Evolutionary conservation across 1,140 invertebrate species (phyloP).

Genomic region (Drosophila nigrodunni): DNA sequence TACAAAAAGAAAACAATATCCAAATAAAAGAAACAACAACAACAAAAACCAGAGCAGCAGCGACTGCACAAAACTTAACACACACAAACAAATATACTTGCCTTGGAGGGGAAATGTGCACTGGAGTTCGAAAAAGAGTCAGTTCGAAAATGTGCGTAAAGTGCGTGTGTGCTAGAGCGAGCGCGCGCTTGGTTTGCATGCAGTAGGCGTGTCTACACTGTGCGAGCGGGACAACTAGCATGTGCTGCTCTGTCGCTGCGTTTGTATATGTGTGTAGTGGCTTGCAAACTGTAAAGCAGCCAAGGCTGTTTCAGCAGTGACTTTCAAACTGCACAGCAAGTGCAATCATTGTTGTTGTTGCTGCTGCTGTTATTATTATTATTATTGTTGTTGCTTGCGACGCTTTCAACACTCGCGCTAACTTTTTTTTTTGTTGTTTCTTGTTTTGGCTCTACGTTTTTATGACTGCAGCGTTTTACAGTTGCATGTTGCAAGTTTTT

Average conservation of each 20-base stretch:
- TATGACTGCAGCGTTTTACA: constrained; percentile 48
- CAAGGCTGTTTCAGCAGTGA: constrained; percentile 20
- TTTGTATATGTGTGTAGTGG: not conserved
- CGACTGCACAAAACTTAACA: constrained; percentile 38
- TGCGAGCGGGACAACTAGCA: constrained; percentile 36
- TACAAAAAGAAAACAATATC: constrained; percentile 48
- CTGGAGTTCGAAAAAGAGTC: constrained; percentile 19
- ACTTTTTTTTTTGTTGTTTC: constrained; percentile 30
- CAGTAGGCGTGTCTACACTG: constrained; percentile 45
- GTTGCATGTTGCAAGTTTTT: constrained; percentile 25
- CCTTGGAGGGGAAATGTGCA: constrained; percentile 32
- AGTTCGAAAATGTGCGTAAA: constrained; percentile 31
- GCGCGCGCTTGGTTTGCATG: not conserved
- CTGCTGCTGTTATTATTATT: constrained; percentile 19
- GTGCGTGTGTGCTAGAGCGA: constrained; percentile 15
- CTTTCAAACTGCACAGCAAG: constrained; percentile 31
- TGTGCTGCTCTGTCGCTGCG: not conserved
- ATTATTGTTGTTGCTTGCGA: constrained; percentile 26
- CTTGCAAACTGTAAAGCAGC: constrained; percentile 21
- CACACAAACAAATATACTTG: constrained; percentile 16
- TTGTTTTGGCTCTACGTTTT: constrained; percentile 43
- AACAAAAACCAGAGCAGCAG: constrained; percentile 43
- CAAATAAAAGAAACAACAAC: not conserved
- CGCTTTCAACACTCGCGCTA: constrained; percentile 46
- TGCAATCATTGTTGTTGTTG: constrained; percentile 15